Evolutionary conservation across 92 coral and sea anemone genomes (phyloP).

Genomic region (Ricordea florida): DNA sequence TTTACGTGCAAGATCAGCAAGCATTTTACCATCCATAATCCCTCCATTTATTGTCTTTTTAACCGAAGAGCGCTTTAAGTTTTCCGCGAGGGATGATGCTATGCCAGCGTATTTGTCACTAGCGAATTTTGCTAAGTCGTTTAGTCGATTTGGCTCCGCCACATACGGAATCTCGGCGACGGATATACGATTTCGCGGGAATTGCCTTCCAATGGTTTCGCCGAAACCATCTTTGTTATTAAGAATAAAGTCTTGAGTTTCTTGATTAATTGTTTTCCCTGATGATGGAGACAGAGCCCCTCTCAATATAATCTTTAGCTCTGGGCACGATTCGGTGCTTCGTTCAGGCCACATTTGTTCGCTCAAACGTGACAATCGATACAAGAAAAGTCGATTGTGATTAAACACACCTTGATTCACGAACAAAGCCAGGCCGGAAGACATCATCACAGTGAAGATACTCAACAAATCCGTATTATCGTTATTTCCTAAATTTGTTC

Average conservation of each 20-base stretch:
- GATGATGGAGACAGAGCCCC: constrained; percentile 53
- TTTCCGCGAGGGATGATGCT: constrained; percentile 17
- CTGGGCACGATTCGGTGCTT: constrained; percentile 4
- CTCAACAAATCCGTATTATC: constrained; percentile 59
- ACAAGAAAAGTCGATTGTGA: constrained; percentile 59
- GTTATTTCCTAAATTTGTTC: constrained; percentile 60
- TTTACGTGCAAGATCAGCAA: constrained; percentile 35
- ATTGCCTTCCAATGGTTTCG: constrained; percentile 31
- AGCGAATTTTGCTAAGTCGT: background rate
- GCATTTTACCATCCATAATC: constrained; percentile 45
- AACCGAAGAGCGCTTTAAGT: constrained; percentile 24
- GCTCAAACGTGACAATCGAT: constrained; percentile 64
- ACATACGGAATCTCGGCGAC: constrained; percentile 45
- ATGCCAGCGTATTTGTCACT: constrained; percentile 21
- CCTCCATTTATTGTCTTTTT: constrained; percentile 57
- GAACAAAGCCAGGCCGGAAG: constrained; percentile 62
- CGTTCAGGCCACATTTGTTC: constrained; percentile 48
- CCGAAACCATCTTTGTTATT: constrained; percentile 15
- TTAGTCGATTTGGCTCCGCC: constrained; percentile 22
- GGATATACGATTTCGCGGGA: constrained; percentile 28
- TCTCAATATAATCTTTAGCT: constrained; percentile 43
- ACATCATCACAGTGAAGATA: constrained; percentile 58
- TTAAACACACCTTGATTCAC: constrained; percentile 33
- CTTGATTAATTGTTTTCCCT: constrained; percentile 13
- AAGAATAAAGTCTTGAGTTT: constrained; percentile 10